Evolutionary conservation across 2,888 invertebrate species (phyloP).

Genomic region (Polyploca ridens): DNA sequence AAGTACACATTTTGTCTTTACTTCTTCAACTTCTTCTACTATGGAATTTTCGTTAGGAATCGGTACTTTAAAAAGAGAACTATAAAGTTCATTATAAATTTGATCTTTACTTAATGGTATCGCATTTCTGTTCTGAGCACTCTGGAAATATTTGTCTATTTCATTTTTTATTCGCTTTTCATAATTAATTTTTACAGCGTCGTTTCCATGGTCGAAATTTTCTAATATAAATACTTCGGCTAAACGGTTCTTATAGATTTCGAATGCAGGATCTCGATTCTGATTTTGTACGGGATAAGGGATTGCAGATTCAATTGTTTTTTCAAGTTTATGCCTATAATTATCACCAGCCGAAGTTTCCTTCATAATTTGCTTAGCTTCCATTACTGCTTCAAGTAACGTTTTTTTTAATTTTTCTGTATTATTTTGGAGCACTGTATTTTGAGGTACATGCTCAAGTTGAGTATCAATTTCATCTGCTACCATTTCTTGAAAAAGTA

Average conservation of each 20-base stretch:
- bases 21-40: constrained; percentile 56
- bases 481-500: constrained; percentile 50
- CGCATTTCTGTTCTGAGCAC: constrained; percentile 50
- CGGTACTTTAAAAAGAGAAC: constrained; percentile 55
- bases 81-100: constrained; percentile 58
- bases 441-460: constrained; percentile 47
- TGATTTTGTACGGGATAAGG: constrained; percentile 45
- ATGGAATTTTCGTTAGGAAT: constrained; percentile 53
- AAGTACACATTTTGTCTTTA: constrained; percentile 64
- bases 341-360: constrained; percentile 49
- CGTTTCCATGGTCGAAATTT: constrained; percentile 61
- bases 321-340: constrained; percentile 58
- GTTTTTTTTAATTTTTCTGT: constrained; percentile 43
- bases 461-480: constrained; percentile 52
- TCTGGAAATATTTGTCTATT: constrained; percentile 53
- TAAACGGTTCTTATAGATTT: constrained; percentile 61
- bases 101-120: constrained; percentile 50
- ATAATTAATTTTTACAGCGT: constrained; percentile 52
- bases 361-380: constrained; percentile 45
- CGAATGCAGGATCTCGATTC: constrained; percentile 55
- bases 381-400: constrained; percentile 49
- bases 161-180: constrained; percentile 49
- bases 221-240: constrained; percentile 63
- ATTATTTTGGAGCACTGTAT: constrained; percentile 36
- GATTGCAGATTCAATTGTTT: constrained; percentile 55